phyloP scores from a whole-genome alignment of 2,113 vertebrate genomes.

The Heterotilapia buettikoferi region DNA sequence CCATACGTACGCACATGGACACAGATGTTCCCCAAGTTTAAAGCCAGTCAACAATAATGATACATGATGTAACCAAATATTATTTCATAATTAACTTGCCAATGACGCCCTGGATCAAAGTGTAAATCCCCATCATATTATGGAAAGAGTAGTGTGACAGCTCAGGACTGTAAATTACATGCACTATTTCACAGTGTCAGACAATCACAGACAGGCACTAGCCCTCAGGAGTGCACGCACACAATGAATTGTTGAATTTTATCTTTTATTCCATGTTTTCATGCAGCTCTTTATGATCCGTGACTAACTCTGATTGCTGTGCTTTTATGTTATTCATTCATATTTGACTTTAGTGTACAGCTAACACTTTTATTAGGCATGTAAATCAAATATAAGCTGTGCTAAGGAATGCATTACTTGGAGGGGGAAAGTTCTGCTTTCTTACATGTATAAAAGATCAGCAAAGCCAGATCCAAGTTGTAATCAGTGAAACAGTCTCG shows the following conservation, averaged over 20 bases:
- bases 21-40: background rate
- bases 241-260: background rate
- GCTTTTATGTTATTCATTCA: background rate
- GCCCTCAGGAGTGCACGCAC: background rate
- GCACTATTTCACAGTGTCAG: constrained; percentile 27
- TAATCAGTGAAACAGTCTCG: background rate
- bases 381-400: background rate
- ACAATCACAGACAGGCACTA: background rate
- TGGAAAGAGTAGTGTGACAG: constrained; percentile 42
- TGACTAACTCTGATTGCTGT: background rate
- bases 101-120: constrained; percentile 18
- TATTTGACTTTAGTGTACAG: background rate
- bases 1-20: background rate
- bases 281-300: background rate
- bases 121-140: constrained; percentile 32
- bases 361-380: background rate
- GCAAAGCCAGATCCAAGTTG: background rate
- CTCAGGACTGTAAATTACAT: constrained; percentile 19
- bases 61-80: constrained; percentile 38
- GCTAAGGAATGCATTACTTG: background rate
- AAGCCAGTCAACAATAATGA: constrained; percentile 20
- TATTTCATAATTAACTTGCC: constrained; percentile 35
- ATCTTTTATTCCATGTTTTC: background rate
- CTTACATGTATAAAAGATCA: background rate
- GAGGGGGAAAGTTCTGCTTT: background rate